Percentiles rank a stretch among this genome's conserved stretches.
phyloP scores from a whole-genome alignment of 2,113 vertebrate genomes.

The Motacilla tschutschensis region DNA sequence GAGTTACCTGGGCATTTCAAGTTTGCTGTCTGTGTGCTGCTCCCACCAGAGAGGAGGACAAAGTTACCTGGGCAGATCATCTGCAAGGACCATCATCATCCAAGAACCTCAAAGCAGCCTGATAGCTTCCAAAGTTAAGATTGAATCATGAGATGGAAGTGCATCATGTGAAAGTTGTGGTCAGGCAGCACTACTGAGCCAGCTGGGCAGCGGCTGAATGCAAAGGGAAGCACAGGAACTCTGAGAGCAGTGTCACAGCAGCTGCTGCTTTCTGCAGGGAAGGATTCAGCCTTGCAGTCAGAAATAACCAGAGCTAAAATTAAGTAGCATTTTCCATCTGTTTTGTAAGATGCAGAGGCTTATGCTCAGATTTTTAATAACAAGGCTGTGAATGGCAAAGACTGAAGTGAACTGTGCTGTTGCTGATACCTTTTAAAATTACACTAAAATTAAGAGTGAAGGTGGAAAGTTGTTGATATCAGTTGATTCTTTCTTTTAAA shows the following conservation, averaged over 20 bases:
- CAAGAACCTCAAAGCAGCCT: background rate
- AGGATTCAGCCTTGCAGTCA: background rate
- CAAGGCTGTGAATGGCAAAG: background rate
- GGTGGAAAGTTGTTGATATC: background rate
- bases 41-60: background rate
- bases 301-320: slow-evolving; percentile 62
- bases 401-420: background rate
- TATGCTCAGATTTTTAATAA: background rate
- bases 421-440: background rate
- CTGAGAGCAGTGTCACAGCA: background rate
- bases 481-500: background rate
- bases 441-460: background rate
- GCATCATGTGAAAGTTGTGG: background rate
- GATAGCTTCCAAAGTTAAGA: background rate
- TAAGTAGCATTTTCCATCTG: slow-evolving; percentile 33
- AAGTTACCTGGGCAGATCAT: background rate
- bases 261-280: slow-evolving; percentile 20
- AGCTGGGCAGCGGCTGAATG: background rate
- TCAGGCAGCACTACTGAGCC: background rate
- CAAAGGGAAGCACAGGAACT: background rate
- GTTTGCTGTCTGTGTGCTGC: background rate
- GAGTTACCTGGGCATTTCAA: rapidly evolving
- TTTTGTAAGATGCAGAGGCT: background rate
- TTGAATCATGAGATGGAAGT: background rate
- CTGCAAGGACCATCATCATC: background rate